Conservation (phyloP, 2,113 vertebrate genomes). For the Daubentonia madagascariensis region DNA sequence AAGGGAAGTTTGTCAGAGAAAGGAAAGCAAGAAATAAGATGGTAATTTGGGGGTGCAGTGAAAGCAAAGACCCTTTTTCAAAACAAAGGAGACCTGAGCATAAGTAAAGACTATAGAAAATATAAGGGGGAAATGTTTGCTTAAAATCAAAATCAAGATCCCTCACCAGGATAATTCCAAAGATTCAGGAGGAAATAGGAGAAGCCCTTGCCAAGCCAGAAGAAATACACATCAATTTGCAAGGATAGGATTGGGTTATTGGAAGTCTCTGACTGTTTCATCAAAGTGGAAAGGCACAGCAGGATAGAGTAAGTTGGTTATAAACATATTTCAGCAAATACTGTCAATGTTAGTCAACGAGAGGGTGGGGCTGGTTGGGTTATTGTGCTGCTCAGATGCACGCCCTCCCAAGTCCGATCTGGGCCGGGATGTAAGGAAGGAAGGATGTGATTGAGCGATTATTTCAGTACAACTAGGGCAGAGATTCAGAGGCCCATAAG, state of each 20-base stretch:
- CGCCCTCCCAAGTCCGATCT: conserved; percentile 34
- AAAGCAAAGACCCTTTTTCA: not conserved
- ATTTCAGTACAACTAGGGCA: conserved; percentile 54
- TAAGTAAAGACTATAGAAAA: not conserved
- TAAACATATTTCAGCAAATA: conserved; percentile 26
- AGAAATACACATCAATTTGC: not conserved
- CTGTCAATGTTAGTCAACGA: not conserved
- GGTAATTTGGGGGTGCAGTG: not conserved
- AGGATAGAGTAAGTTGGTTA: not conserved
- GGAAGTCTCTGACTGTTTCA: not conserved
- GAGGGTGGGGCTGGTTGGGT: conserved; percentile 50
- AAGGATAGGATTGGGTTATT: not conserved
- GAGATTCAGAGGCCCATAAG: conserved; percentile 36
- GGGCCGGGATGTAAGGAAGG: conserved; percentile 65
- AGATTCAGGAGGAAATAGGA: not conserved
- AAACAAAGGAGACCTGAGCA: not conserved
- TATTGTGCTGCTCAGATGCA: conserved; percentile 35
- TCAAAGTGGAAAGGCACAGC: not conserved
- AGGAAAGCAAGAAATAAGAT: conserved; percentile 32
- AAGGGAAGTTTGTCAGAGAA: not conserved
- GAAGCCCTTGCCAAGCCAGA: not conserved
- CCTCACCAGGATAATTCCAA: not conserved
- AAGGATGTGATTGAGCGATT: conserved; percentile 77
- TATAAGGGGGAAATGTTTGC: not conserved
- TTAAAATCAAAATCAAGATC: conserved; percentile 4